phyloP scores from a whole-genome alignment of 2,113 vertebrate genomes.

The Clupea harengus region DNA sequence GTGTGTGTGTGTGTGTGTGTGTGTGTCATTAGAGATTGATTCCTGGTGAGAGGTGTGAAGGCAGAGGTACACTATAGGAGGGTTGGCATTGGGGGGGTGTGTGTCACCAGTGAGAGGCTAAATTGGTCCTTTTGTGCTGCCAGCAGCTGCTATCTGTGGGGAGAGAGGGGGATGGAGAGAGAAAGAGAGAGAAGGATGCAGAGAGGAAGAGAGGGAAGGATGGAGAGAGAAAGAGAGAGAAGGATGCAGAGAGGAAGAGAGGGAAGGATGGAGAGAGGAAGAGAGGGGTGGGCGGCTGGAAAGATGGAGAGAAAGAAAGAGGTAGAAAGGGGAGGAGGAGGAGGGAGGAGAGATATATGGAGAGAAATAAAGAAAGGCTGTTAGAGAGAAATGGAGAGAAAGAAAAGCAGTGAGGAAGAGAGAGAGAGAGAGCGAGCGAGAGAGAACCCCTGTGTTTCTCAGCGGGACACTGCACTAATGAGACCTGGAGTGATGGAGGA shows the following conservation, averaged over 20 bases:
- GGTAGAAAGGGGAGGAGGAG: background rate
- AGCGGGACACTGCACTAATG: constrained; percentile 63
- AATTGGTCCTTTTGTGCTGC: constrained; percentile 69
- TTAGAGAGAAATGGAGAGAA: background rate
- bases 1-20: constrained; percentile 24
- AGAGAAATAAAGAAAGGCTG: background rate
- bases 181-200: constrained; percentile 41
- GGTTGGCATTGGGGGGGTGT: background rate
- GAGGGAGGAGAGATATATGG: background rate
- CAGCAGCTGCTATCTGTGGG: constrained; percentile 67
- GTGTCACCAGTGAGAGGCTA: constrained; percentile 46
- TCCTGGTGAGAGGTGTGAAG: background rate
- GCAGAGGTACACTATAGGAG: too few relatives aligned
- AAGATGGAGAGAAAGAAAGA: background rate
- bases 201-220: background rate
- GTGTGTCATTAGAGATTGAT: background rate
- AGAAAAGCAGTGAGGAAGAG: background rate
- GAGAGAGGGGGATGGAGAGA: background rate
- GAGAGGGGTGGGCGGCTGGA: background rate
- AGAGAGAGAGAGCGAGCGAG: constrained; percentile 26
- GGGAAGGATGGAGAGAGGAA: background rate
- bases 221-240: background rate
- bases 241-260: background rate
- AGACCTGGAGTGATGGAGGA: constrained; percentile 54
- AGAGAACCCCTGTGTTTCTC: constrained; percentile 54